Base-by-base conservation (phyloP, 2,888 invertebrate genomes). In the Scelioninae gen. 1 region DNA sequence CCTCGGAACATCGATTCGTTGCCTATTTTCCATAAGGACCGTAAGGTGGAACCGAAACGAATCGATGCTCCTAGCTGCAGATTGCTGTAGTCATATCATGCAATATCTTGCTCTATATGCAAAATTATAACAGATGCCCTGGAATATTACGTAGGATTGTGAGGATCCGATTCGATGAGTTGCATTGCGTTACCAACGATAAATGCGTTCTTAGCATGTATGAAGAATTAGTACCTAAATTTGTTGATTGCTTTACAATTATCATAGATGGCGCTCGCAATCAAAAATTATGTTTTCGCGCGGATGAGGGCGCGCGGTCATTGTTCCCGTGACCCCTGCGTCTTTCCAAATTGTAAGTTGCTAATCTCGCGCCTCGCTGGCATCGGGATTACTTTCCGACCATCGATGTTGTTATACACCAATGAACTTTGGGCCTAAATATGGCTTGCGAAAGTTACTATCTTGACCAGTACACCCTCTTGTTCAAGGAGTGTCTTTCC, bases 1-100 rank as follows among this genome's bases (percentile, higher is more conserved):
- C 68, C 68, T 58, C 53, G 51, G 38, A 72, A 80, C 80, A 69
- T 80, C 60, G 80, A 74, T 75, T 80, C 75, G 63, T 65, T 69
- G 63, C 75, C 75, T 75, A 75, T 81, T 76, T 75, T 81, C 81
- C 81, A 75, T 75, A 60, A 68, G 66, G 32, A 72, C 56, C 13
- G 58, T 47, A 65, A 68, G 69, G 74, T 55, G 32, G 49, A 74
- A 66, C 66, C 68, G 74, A 80, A 80, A 62, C 80, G 47, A 80
- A 80, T 80, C 80, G 80, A 80, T 80, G 74, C 58, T 65, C 43
- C 71, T 56, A 71, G 69, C 55, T 79, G 68, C 56, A 68, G 74
- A 68, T 80, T 74, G 74, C 63, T 66, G 68, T 45, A 56, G 71
- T 66, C 62, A 11, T 80, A 68, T 80, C 74, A 58, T 51, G 45